These are phyloP conservation scores for Delichon dasypus DNA, from an alignment of 2,797 vertebrate genomes.

Conservation along the genomic window DNA sequence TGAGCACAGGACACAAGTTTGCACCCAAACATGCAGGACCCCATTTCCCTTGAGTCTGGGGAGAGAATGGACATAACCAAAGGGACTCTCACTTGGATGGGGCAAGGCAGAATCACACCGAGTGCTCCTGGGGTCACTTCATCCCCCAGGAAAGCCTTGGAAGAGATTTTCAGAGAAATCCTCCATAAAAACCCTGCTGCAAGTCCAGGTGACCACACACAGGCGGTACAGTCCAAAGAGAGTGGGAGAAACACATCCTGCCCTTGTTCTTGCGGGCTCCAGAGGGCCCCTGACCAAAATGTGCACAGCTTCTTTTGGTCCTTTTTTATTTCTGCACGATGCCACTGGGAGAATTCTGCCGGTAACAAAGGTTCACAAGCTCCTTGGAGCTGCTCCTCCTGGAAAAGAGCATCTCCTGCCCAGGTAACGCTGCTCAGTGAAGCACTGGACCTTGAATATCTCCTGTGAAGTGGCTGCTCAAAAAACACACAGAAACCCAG, in stretches of 20 bases:
- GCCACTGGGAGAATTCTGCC: background rate
- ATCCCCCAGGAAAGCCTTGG: background rate
- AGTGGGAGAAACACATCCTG: background rate
- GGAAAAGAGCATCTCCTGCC: background rate
- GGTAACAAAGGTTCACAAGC: background rate
- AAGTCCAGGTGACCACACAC: background rate
- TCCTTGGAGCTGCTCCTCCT: background rate
- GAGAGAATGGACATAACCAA: fast-evolving
- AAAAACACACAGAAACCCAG: background rate
- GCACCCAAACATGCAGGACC: background rate
- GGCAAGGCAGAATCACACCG: background rate
- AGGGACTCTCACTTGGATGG: background rate
- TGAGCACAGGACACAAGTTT: background rate
- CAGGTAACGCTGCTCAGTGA: background rate
- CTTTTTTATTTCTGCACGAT: background rate
- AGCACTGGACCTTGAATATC: background rate
- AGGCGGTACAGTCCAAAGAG: fast-evolving
- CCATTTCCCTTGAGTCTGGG: fast-evolving
- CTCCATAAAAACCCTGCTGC: background rate
- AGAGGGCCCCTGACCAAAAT: background rate
- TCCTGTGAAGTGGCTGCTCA: background rate
- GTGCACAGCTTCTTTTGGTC: background rate
- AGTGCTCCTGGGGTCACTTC: background rate
- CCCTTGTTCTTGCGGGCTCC: background rate
- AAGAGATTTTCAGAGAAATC: background rate